Base-by-base conservation (phyloP, 2,113 vertebrate genomes). In the Butastur rufipennis region DNA sequence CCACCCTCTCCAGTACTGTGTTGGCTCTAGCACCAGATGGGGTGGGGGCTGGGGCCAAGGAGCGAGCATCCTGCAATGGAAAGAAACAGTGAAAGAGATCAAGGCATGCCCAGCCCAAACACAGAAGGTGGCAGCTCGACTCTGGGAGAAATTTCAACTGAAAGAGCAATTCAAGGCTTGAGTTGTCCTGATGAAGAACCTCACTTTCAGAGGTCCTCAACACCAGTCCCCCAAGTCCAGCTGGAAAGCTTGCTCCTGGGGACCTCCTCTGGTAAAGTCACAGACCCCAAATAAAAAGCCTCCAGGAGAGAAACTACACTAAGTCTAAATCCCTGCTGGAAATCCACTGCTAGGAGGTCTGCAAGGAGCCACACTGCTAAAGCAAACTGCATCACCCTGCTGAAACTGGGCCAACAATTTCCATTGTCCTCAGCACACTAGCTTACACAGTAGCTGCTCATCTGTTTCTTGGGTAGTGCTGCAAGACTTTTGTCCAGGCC, bases 1-100 rank as follows among this genome's bases (percentile, higher is more conserved):
- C 99, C 29, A 99, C 99, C 8, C 99, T 97, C 96, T 99, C 99
- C 97, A 99, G 98, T 86, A 99, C 98, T 0, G 99, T 99, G 98
- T 99, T 99, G 47, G 98, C 99, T 73, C 98, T 98, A 36, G 97
- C 96, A 0, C 97, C 97, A 0, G 97, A 71, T 0, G 95, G 91
- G 36, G 96, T 43, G 4, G 81, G 75, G 13, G 97, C 94, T 1
- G 97, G 10, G 0, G 98, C 98, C 95, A 94, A 13, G 11, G 98
- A 96, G n/a, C 98, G 99, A n/a, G 98, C 93, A 16, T 99, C 99
- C 99, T 99, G 98, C 19, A 66, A 95, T 1, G 66, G 70, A 91
- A 67, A 70, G 48, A 59, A 53, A 87, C 0, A 2, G 43, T 31
- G 59, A 23, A 40, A 47, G 21, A 42, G 34, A 26, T 34, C 16